Evolutionary conservation across 2,888 invertebrate species (phyloP).

Genomic region (Rapana venosa): DNA sequence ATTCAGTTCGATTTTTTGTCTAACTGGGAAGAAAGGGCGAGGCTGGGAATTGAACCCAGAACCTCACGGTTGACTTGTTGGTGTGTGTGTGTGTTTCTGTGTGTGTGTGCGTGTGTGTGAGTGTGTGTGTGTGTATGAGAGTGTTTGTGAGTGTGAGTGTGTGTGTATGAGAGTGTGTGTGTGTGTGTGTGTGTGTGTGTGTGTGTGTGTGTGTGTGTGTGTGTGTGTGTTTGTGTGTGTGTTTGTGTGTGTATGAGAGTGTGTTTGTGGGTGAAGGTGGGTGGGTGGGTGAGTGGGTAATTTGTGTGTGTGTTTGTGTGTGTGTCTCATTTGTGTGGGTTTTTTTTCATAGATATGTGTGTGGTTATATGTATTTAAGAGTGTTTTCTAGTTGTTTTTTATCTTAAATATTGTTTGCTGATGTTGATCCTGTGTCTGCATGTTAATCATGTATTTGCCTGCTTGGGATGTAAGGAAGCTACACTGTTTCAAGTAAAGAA

Average conservation of each 20-base stretch:
- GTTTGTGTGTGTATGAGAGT: neutral
- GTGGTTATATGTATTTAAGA: too few species aligned
- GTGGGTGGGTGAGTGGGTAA: neutral
- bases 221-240: neutral
- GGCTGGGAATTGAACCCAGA: too few species aligned
- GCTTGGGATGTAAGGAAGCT: too few species aligned
- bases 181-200: neutral
- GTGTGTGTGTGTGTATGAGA: neutral
- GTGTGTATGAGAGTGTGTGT: neutral
- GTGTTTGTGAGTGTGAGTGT: neutral
- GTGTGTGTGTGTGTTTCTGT: neutral
- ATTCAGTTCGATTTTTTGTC: too few species aligned
- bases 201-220: neutral
- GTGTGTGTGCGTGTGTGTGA: neutral
- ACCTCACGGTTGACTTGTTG: too few species aligned
- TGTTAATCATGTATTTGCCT: too few species aligned
- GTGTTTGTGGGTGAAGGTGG: neutral
- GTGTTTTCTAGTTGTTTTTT: neutral
- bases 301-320: neutral
- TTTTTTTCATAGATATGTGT: too few species aligned
- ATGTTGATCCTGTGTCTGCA: too few species aligned
- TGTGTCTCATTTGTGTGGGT: neutral
- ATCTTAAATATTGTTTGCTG: neutral
- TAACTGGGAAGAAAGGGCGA: too few species aligned
- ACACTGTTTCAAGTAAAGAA: too few species aligned